Base-by-base conservation (phyloP, 2,113 vertebrate species). In the Atlantisia rogersi region DNA sequence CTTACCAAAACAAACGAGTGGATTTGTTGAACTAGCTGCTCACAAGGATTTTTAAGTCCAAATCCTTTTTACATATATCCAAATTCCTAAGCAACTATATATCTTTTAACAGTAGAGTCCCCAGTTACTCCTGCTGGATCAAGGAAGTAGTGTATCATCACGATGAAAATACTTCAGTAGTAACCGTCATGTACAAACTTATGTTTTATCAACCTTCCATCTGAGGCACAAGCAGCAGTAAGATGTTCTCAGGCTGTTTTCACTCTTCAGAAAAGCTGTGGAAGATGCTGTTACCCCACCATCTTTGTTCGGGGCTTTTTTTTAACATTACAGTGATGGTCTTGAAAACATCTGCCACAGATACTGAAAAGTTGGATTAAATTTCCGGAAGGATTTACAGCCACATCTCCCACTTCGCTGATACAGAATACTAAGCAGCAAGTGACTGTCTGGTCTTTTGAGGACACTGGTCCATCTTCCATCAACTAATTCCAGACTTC, bases 311-410 rank as follows among this genome's bases (percentile, higher is more conserved):
- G 40, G 40, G 44, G 21, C 29, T 44, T 77, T 82, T 52, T 52
- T 7, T 29, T 16, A 15, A 10, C 16, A 55, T 22, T 56, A 7
- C 19, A 32, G 5, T 62, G 35, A 48, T 35, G 16, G 20, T 58
- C 4, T 1, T 37, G 55, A 53, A 50, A 86, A 81, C 55, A 83
- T 37, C 81, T 82, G 52, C 39, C 42, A 50, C 9, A 12, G 69
- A 84, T 46, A 64, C 18, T 13, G 90, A 79, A 89, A 92, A 89
- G 28, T 78, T 84, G 64, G 81, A 85, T 92, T 87, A 63, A 63
- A 84, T 35, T 79, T 95, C 78, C 75, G 35, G 64, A 48, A 83
- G 65, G 74, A 79, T 85, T 96, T 95, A 65, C 29, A 91, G 74
- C 71, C 81, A 71, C 32, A 74, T 39, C 74, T 94, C 37, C 52